Conservation (phyloP, 2,797 vertebrate species). For the Notamacropus eugenii region DNA sequence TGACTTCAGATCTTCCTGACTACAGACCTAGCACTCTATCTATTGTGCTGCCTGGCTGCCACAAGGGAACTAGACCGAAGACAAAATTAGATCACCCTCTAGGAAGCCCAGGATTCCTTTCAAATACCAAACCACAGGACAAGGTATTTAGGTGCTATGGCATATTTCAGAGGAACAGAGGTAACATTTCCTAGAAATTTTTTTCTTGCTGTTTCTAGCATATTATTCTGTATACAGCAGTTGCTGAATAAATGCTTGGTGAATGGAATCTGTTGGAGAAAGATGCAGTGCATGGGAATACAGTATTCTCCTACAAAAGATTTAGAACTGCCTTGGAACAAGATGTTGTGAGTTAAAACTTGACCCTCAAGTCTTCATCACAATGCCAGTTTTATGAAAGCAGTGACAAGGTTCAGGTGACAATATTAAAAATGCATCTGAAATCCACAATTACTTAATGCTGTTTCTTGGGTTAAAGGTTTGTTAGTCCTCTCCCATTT, state of each 20-base stretch:
- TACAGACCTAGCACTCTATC: not conserved
- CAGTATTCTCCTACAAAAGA: not conserved
- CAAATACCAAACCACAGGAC: not conserved
- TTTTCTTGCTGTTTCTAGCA: not conserved
- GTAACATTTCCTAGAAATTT: not conserved
- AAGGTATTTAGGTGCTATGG: not conserved
- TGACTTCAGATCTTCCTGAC: not conserved
- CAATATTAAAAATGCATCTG: not conserved
- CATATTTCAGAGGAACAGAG: not conserved
- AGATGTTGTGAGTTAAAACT: not conserved
- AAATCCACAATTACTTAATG: not conserved
- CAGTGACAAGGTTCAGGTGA: not conserved
- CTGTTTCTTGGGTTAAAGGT: not conserved
- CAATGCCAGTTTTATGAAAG: slow-evolving; percentile 23
- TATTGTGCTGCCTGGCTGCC: not conserved
- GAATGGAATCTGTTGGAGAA: not conserved
- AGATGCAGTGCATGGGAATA: not conserved
- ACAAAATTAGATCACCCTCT: not conserved
- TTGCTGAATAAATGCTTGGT: not conserved
- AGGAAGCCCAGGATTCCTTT: not conserved
- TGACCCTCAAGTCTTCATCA: not conserved
- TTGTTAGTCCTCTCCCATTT: not conserved
- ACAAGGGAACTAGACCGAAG: not conserved
- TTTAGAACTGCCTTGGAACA: not conserved
- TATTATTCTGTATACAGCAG: not conserved